A percentile compares a stretch with the other conserved stretches of the same genome.
Conservation (phyloP, 2,888 invertebrate genomes). For the Acleris literana region DNA sequence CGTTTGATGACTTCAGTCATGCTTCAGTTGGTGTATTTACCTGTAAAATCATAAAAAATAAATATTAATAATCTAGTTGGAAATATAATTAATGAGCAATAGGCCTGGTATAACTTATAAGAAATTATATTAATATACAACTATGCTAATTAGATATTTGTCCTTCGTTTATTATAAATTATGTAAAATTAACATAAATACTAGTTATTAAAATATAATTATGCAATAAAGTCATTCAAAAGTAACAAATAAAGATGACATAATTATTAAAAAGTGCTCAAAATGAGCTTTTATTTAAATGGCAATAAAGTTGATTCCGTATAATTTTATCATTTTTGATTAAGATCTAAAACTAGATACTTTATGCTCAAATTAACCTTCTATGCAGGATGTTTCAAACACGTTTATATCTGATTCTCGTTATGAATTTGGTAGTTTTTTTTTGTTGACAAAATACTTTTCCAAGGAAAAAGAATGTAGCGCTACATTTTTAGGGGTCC, state of each 20-base stretch:
- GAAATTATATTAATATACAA: constrained; percentile 1
- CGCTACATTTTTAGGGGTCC: too few species aligned
- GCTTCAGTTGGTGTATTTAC: constrained; percentile 13
- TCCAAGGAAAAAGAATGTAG: too few species aligned
- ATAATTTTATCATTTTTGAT: too few species aligned
- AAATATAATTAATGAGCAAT: neutral
- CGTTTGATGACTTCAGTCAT: neutral
- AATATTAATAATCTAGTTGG: constrained; percentile 10
- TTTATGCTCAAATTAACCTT: constrained; percentile 2
- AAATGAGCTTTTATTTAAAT: neutral
- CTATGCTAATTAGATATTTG: constrained; percentile 2
- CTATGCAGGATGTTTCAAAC: neutral
- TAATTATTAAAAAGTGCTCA: too few species aligned
- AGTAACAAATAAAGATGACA: too few species aligned
- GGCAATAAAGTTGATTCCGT: too few species aligned
- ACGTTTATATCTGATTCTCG: too few species aligned
- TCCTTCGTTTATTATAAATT: constrained; percentile 13
- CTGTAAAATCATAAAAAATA: constrained; percentile 6
- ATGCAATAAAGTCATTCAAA: neutral
- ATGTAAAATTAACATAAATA: constrained; percentile 9
- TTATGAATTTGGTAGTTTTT: too few species aligned
- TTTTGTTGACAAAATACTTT: too few species aligned
- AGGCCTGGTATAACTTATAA: neutral
- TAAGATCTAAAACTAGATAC: too few species aligned
- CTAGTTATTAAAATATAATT: neutral